Evolutionary conservation across 2,797 vertebrate species (phyloP).

Genomic region (Kryptolebias ocellatus): DNA sequence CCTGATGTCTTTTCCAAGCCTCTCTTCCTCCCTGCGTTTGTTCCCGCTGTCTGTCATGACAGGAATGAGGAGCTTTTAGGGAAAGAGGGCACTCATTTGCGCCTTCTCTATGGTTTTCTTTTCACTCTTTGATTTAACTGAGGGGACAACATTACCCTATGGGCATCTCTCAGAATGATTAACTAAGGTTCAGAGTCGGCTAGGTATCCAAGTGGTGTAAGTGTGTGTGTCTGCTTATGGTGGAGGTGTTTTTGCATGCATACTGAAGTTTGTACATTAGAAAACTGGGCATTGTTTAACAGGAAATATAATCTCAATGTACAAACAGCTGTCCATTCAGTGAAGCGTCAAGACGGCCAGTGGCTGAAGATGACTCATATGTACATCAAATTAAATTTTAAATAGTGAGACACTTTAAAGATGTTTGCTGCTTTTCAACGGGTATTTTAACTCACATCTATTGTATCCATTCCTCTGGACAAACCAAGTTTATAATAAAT

Average conservation of each 20-base stretch:
- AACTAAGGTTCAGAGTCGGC: slow-evolving; percentile 75
- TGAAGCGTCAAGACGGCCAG: slow-evolving; percentile 19
- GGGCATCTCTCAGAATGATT: slow-evolving; percentile 76
- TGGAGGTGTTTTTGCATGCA: slow-evolving; percentile 22
- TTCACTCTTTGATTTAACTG: slow-evolving; percentile 63
- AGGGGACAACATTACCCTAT: slow-evolving; percentile 67
- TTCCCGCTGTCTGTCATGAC: slow-evolving; percentile 66
- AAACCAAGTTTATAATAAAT: no score
- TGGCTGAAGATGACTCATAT: slow-evolving; percentile 17
- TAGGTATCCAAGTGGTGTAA: slow-evolving; percentile 61
- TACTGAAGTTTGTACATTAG: slow-evolving; percentile 41
- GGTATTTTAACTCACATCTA: no score
- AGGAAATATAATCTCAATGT: slow-evolving; percentile 4
- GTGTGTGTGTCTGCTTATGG: slow-evolving; percentile 20
- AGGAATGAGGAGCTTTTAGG: slow-evolving; percentile 68
- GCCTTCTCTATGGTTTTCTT: slow-evolving; percentile 52
- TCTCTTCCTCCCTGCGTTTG: slow-evolving; percentile 43
- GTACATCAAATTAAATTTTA: no score
- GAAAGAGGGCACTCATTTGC: slow-evolving; percentile 69
- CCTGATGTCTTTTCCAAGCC: slow-evolving; percentile 69
- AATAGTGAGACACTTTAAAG: no score
- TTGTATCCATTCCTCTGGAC: no score
- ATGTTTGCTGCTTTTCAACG: no score
- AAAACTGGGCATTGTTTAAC: slow-evolving; percentile 15
- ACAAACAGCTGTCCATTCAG: slow-evolving; percentile 14